Conservation (phyloP, 1,140 invertebrate genomes). For the Antheraea pernyi region DNA sequence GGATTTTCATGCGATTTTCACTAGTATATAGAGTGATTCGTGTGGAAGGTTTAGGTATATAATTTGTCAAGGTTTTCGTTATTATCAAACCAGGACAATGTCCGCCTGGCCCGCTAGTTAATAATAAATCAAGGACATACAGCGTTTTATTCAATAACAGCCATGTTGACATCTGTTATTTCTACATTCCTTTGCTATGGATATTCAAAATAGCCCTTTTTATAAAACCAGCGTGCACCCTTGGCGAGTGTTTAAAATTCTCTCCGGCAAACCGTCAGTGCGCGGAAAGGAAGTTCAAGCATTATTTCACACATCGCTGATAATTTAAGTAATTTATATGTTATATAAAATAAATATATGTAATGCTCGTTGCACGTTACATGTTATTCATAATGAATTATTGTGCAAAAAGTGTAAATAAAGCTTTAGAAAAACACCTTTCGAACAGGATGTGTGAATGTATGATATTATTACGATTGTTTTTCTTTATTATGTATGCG, state of each 20-base stretch:
- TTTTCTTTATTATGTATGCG: background rate
- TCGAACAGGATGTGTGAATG: background rate
- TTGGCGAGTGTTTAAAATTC: background rate
- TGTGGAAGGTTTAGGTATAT: no score
- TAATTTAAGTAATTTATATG: slow-evolving; percentile 11
- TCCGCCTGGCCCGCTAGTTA: no score
- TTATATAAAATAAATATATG: background rate
- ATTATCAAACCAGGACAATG: no score
- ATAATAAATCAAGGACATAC: no score
- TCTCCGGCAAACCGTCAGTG: background rate
- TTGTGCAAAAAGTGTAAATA: background rate
- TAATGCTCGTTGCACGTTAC: background rate
- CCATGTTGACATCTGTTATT: background rate
- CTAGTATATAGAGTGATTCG: no score
- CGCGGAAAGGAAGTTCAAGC: background rate
- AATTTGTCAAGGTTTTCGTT: no score
- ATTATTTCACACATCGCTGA: slow-evolving; percentile 10
- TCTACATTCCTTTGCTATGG: background rate
- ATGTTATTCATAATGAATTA: background rate
- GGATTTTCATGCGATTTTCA: no score
- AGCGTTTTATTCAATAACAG: no score
- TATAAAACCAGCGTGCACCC: background rate
- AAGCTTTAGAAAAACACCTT: background rate
- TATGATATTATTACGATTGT: background rate
- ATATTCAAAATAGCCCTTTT: background rate